Evolutionary conservation across 1,140 invertebrate species (phyloP).

Genomic region (Leptinotarsa defecta): DNA sequence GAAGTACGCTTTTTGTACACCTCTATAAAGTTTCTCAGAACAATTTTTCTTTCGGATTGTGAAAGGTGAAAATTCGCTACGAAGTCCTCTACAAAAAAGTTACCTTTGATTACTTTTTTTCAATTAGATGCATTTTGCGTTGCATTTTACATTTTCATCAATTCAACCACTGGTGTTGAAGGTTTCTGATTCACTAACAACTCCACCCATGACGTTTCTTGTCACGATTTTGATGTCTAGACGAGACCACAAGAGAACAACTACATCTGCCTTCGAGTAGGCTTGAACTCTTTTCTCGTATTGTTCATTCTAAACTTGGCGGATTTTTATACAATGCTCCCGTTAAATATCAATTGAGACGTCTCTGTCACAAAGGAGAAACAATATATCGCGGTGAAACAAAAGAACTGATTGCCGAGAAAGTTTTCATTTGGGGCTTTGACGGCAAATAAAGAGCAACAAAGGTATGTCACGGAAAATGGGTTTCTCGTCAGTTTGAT

Average conservation of each 20-base stretch:
- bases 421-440: conserved; percentile 5
- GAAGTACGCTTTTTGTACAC: too few relatives aligned
- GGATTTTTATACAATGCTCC: conserved; percentile 11
- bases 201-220: conserved; percentile 12
- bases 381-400: conserved; percentile 9
- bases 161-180: not conserved
- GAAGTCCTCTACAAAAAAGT: too few relatives aligned
- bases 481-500: not conserved
- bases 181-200: not conserved
- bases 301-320: not conserved
- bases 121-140: too few relatives aligned
- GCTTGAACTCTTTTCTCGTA: conserved; percentile 6
- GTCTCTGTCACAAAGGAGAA: conserved; percentile 12
- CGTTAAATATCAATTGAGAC: conserved; percentile 22
- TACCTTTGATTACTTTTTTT: too few relatives aligned
- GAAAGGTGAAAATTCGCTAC: too few relatives aligned
- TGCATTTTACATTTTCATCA: too few relatives aligned
- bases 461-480: conserved; percentile 8
- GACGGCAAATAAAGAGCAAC: not conserved
- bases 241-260: not conserved
- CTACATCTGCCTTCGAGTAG: conserved; percentile 19
- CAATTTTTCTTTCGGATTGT: too few relatives aligned
- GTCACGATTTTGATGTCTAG: conserved; percentile 9
- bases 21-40: too few relatives aligned
- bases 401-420: conserved; percentile 15